Evolutionary conservation across 2,113 vertebrate species (phyloP), one percentile per base, ranked within the genome.

Genomic region (Melospiza georgiana): DNA sequence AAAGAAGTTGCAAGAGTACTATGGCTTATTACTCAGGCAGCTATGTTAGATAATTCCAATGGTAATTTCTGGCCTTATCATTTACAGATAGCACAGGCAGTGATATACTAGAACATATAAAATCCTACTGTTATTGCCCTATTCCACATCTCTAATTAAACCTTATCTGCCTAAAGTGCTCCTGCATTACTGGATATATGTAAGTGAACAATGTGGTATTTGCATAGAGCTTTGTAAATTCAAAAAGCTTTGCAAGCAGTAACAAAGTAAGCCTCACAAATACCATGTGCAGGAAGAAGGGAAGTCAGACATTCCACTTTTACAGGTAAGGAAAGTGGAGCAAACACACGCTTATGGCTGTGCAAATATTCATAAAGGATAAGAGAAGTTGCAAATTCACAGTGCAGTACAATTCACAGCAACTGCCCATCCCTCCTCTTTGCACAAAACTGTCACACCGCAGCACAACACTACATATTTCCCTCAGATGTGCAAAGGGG

Each of bases 61-160:
- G 9, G 51, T 66, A 69, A 86, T 90, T 93, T 81, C 59, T 92
- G 80, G 21, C 24, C 48, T 91, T 44, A 48, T 87, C 31, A 62
- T 82, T 93, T 94, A 76, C 14, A 8, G 6, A 24, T n/a, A 92
- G 52, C 31, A 52, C 59, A 76, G 52, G 35, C 35, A 92, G n/a
- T 24, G 27, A 84, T 78, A 57, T 22, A 65, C 24, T 59, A 71
- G 65, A 65, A 81, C 30, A 46, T 65, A 71, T 16, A 68, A 96
- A 94, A 95, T 91, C 91, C 91, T 81, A 68, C 33, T 35, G 23
- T 84, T 93, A 87, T 12, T 92, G 49, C 62, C 66, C 28, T 68
- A 73, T 54, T 94, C 55, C 41, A 73, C 66, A 51, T 66, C 28
- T 87, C 73, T 93, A 95, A 96, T 92, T 95, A 95, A 94, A 96